Evolutionary conservation across 2,888 invertebrate genomes (phyloP).

Genomic region (Lasioglossum pauxillum): DNA sequence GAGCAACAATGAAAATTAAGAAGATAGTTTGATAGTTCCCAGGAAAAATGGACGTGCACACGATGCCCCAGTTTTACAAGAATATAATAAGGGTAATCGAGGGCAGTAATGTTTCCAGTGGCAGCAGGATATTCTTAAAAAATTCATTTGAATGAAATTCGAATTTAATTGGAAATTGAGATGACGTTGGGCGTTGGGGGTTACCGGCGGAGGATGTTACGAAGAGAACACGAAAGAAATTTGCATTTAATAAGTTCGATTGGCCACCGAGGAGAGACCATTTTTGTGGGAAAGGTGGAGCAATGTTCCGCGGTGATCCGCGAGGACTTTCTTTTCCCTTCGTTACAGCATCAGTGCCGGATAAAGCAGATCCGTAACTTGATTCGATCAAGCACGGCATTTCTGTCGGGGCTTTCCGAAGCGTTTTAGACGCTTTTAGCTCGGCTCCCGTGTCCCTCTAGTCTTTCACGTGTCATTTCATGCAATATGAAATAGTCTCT

Average conservation of each 20-base stretch:
- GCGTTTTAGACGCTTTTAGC: conserved; percentile 68
- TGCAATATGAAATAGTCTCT: conserved; percentile 39
- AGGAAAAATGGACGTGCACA: not conserved
- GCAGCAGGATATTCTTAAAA: not conserved
- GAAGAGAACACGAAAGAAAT: not conserved
- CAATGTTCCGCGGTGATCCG: conserved; percentile 19
- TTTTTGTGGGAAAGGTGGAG: not conserved
- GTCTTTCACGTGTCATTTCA: conserved; percentile 54
- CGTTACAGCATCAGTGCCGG: conserved; percentile 32
- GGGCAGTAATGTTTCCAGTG: not conserved
- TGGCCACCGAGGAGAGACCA: not conserved
- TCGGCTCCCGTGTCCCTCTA: conserved; percentile 23
- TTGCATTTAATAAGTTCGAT: conserved; percentile 23
- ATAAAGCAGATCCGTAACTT: conserved; percentile 57
- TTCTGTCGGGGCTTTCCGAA: conserved; percentile 49
- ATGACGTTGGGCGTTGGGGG: not conserved
- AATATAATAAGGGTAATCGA: not conserved
- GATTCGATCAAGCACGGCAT: conserved; percentile 64
- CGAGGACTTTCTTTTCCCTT: conserved; percentile 36
- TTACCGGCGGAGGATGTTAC: not conserved
- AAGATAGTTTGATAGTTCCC: not conserved
- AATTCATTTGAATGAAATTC: conserved; percentile 8
- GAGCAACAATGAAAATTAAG: too few relatives aligned
- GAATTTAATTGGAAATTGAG: conserved; percentile 4
- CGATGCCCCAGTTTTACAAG: not conserved